Base-by-base conservation (phyloP, 2,888 invertebrate species). In the Andrena hattorfiana region DNA sequence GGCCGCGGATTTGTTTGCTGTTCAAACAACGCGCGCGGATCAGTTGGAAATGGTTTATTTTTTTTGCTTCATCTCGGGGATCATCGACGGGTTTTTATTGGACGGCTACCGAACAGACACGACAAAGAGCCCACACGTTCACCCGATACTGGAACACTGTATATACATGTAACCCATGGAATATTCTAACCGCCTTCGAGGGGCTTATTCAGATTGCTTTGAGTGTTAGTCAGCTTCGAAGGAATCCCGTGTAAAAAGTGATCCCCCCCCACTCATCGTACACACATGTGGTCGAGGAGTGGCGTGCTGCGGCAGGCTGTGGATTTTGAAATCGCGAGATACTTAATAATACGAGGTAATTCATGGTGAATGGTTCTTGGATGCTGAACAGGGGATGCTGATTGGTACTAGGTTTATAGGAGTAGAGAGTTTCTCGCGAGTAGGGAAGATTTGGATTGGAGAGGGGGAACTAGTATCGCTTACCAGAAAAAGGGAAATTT, bases 171-270 rank as follows among this genome's bases (percentile, higher is more conserved):
- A 77, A 67, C 51, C 77, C 68, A 62, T 35, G 42, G 60, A 84
- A 69, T 77, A 84, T 80, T 64, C 64, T 83, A 77, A 88, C 80
- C 75, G 85, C 84, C 86, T 85, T 76, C 66, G 73, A 86, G 84
- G 77, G 78, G 87, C 87, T 88, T 88, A 66, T 68, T 85, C 77
- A 82, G 77, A 70, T 67, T 81, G 92, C 92, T 92, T 92, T 90
- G 87, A 87, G 69, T 91, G 91, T 92, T 92, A 92, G 90, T 85
- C 77, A 85, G 92, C 91, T 92, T 92, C 84, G 85, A 86, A 62
- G 76, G 74, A 60, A 75, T 75, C 69, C 84, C 83, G 51, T 81
- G 82, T 69, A 71, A 79, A 79, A 83, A 77, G 56, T 72, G 28
- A 5, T 16, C 62, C 30, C 60, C 62, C 32, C 60, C 62, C 32